Conservation (phyloP, 1,140 invertebrate species). For the Scaptomyza graminum region DNA sequence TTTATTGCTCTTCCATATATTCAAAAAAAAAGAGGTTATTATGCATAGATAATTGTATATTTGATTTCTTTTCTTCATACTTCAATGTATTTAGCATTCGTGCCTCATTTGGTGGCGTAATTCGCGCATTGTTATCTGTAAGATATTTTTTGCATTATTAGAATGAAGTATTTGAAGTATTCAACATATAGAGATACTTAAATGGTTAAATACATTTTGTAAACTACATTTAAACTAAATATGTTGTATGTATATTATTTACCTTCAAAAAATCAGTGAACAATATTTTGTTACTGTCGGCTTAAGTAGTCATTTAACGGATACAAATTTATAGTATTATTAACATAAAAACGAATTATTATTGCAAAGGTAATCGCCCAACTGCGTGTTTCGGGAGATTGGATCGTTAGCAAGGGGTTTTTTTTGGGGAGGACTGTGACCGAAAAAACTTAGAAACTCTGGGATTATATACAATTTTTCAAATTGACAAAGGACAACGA, state of each 20-base stretch:
- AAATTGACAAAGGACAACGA: neutral
- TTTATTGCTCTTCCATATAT: neutral
- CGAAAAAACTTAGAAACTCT: slow-evolving; percentile 18
- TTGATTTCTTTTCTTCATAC: neutral
- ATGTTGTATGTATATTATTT: slow-evolving; percentile 45
- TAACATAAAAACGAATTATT: slow-evolving; percentile 33
- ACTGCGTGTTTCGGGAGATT: slow-evolving; percentile 14
- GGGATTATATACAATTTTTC: slow-evolving; percentile 37
- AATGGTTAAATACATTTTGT: slow-evolving; percentile 43
- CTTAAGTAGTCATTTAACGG: slow-evolving; percentile 35
- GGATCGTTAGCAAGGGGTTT: slow-evolving; percentile 7
- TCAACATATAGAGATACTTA: neutral
- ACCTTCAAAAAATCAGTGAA: slow-evolving; percentile 41
- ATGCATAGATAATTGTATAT: too few relatives aligned
- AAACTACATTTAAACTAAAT: slow-evolving; percentile 11
- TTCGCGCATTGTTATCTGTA: slow-evolving; percentile 74
- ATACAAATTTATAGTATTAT: slow-evolving; percentile 43
- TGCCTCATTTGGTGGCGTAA: slow-evolving; percentile 62
- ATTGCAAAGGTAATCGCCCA: slow-evolving; percentile 27
- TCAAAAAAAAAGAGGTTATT: neutral
- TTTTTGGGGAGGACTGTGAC: neutral
- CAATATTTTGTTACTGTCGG: slow-evolving; percentile 32
- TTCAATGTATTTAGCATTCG: slow-evolving; percentile 17
- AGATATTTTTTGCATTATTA: slow-evolving; percentile 32
- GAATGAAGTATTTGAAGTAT: slow-evolving; percentile 10